These are phyloP conservation scores for Pantherophis vulpinus DNA, from an alignment of 2,797 vertebrate genomes.

Conservation along the genomic window DNA sequence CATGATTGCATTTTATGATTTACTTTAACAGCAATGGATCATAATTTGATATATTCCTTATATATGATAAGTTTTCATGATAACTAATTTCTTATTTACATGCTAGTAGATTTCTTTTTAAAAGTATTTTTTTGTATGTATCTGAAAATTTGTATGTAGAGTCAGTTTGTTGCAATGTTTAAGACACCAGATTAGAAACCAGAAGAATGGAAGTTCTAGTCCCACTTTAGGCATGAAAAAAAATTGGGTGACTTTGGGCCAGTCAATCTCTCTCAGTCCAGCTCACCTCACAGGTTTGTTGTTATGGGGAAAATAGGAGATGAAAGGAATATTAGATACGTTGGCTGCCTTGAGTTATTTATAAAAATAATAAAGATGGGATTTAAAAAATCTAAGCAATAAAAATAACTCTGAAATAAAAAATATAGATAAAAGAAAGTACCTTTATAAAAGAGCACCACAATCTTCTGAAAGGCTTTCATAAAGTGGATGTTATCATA, in stretches of 20 bases:
- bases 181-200: neutral
- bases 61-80: neutral
- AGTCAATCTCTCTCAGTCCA: neutral
- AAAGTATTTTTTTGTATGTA: neutral
- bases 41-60: neutral
- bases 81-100: neutral
- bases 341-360: neutral
- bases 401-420: neutral
- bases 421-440: neutral
- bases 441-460: conserved; percentile 95
- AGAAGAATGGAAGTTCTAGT: neutral
- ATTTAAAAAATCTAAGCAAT: neutral
- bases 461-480: conserved; percentile 94
- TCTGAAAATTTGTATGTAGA: neutral
- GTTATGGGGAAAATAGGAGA: neutral
- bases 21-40: neutral
- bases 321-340: neutral
- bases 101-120: no score
- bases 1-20: neutral
- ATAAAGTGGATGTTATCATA: conserved; percentile 96
- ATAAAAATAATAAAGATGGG: neutral
- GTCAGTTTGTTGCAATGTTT: neutral
- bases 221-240: neutral
- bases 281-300: neutral
- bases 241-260: neutral